These are phyloP conservation scores for Luffia ferchaultella DNA, from an alignment of 2,888 invertebrate species.

Conservation along the genomic window DNA sequence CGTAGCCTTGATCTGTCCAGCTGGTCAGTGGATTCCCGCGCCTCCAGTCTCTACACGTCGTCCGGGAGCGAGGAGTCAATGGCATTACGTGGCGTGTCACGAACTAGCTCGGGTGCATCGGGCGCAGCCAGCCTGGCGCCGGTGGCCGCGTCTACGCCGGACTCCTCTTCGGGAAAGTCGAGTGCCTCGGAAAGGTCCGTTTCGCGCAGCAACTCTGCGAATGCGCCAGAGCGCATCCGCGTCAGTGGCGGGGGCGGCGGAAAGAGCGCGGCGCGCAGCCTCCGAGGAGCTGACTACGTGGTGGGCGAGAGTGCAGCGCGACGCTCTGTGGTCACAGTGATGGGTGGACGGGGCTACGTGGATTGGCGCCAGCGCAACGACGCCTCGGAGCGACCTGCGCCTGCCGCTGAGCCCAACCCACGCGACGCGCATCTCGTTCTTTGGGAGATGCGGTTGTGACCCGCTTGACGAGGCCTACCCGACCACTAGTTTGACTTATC, in stretches of 20 bases:
- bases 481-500: not conserved
- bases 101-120: slow-evolving; percentile 80
- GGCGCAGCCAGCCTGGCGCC: slow-evolving; percentile 67
- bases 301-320: slow-evolving; percentile 59
- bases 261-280: slow-evolving; percentile 42
- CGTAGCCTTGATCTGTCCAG: slow-evolving; percentile 84
- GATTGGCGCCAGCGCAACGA: slow-evolving; percentile 83
- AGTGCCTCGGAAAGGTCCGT: slow-evolving; percentile 45
- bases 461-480: not conserved
- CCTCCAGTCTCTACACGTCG: slow-evolving; percentile 82
- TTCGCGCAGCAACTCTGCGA: slow-evolving; percentile 38
- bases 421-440: slow-evolving; percentile 89
- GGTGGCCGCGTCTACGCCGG: slow-evolving; percentile 53
- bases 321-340: slow-evolving; percentile 83
- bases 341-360: slow-evolving; percentile 89
- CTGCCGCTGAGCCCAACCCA: slow-evolving; percentile 75
- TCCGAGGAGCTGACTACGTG: slow-evolving; percentile 48
- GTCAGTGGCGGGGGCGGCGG: slow-evolving; percentile 21
- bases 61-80: slow-evolving; percentile 89
- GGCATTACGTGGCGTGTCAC: slow-evolving; percentile 75
- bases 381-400: slow-evolving; percentile 60
- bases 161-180: slow-evolving; percentile 46
- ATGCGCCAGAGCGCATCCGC: slow-evolving; percentile 11
- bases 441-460: slow-evolving; percentile 76
- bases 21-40: slow-evolving; percentile 88